phyloP scores from a whole-genome alignment of 2,113 vertebrate genomes.

The Papio anubis region DNA sequence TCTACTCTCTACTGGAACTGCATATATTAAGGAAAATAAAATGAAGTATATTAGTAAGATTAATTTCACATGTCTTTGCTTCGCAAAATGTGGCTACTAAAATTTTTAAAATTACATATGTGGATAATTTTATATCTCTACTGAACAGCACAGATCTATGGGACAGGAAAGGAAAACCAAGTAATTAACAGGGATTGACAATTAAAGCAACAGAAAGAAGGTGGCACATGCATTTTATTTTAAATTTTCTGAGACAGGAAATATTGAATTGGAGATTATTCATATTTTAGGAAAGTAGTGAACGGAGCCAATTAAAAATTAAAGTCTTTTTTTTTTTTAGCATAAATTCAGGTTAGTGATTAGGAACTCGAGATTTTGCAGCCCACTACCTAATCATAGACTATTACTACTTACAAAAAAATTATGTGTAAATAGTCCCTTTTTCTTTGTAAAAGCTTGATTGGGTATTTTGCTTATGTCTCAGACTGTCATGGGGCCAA shows the following conservation, averaged over 20 bases:
- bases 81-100: neutral
- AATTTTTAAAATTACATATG: neutral
- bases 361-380: neutral
- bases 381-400: neutral
- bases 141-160: neutral
- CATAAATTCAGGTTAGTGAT: constrained; percentile 20
- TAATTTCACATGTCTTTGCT: neutral
- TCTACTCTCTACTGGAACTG: neutral
- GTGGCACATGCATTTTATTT: neutral
- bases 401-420: neutral
- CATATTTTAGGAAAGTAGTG: neutral
- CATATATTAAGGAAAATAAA: neutral
- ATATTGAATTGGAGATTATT: constrained; percentile 20
- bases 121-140: neutral
- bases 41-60: neutral
- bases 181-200: neutral
- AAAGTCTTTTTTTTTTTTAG: neutral
- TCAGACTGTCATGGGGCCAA: neutral
- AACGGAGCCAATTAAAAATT: constrained; percentile 33
- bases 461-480: neutral
- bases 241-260: neutral
- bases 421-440: neutral
- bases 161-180: neutral
- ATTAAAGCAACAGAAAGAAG: neutral
- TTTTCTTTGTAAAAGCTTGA: neutral